Percentiles rank a stretch among this genome's conserved stretches.
Evolutionary conservation across 2,113 vertebrate genomes (phyloP).

Genomic region (Andinoacara biseriatus): DNA sequence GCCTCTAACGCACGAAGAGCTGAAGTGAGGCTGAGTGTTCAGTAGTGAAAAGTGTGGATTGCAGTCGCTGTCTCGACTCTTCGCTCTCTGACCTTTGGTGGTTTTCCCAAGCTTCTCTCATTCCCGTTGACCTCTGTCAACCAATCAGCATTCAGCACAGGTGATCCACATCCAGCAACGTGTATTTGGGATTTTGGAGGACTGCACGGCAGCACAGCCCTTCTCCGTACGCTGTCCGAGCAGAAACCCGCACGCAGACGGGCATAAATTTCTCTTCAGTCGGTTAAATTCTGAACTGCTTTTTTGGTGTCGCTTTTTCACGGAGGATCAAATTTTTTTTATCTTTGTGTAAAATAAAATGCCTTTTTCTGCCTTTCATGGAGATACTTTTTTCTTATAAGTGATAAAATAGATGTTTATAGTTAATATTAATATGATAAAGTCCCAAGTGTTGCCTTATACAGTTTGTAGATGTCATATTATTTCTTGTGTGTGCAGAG

Average conservation of each 20-base stretch:
- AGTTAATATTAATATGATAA: background rate
- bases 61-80: too few species aligned
- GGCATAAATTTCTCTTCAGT: background rate
- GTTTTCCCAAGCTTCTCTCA: background rate
- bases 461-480: background rate
- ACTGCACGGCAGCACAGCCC: too few species aligned
- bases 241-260: background rate
- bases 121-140: background rate
- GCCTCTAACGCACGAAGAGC: background rate
- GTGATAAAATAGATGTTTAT: background rate
- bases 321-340: fast-evolving
- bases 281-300: background rate
- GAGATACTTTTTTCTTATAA: background rate
- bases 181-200: too few species aligned
- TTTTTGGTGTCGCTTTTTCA: fast-evolving
- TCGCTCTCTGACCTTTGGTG: background rate
- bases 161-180: too few species aligned
- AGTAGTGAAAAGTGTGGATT: background rate
- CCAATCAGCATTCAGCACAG: too few species aligned
- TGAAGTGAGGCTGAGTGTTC: background rate
- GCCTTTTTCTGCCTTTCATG: background rate
- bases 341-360: background rate
- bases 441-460: background rate
- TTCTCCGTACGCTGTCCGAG: too few species aligned
- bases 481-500: too few species aligned